phyloP scores from a whole-genome alignment of 2,113 vertebrate genomes.

The Genyomyrus donnyi region DNA sequence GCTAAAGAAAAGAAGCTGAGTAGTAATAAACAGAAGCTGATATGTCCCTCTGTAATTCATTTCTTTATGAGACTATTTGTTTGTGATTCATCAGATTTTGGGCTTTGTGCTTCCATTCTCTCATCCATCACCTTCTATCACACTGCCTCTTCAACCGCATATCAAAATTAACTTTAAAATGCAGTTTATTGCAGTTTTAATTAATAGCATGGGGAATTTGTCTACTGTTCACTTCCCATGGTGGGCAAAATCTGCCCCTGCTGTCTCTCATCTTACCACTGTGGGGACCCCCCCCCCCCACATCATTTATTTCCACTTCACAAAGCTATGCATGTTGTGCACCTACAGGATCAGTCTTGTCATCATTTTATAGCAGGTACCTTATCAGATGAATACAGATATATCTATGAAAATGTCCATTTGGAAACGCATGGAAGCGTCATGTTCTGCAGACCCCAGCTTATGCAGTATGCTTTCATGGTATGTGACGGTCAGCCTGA shows the following conservation, averaged over 20 bases:
- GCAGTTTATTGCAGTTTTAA: not conserved
- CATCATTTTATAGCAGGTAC: not conserved
- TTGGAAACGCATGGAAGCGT: not conserved
- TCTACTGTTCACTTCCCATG: not conserved
- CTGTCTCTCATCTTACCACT: not conserved
- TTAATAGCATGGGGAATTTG: slow-evolving; percentile 9
- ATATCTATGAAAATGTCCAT: not conserved
- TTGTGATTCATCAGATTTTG: not conserved
- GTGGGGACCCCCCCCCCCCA: not conserved
- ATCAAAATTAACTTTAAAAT: not conserved
- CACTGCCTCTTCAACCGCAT: not conserved
- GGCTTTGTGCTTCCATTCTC: not conserved
- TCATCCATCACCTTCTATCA: not conserved
- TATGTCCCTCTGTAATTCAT: not conserved
- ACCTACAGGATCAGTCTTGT: not conserved
- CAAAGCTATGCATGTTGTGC: not conserved
- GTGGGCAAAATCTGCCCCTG: not conserved
- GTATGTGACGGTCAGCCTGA: not conserved
- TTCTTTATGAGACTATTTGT: not conserved
- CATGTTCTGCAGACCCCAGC: not conserved
- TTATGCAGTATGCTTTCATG: not conserved
- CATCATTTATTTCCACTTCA: not conserved
- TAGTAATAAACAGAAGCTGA: not conserved
- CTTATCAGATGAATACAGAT: not conserved
- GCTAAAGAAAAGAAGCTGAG: not conserved